These are phyloP conservation scores for Microcebus jonahi DNA, from an alignment of 2,113 vertebrate species.

Conservation along the genomic window DNA sequence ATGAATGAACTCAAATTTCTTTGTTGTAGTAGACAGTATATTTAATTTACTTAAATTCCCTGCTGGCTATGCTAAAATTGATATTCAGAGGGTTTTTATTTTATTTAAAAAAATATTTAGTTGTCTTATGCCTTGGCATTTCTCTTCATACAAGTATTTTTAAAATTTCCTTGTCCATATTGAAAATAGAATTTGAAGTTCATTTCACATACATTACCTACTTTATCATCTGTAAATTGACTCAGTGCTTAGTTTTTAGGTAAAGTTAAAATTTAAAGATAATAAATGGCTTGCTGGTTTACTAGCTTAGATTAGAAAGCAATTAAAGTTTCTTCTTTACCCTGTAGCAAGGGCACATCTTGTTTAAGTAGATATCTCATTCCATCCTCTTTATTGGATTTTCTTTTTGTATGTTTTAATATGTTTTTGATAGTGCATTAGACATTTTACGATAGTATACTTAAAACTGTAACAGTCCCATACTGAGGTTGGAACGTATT, in stretches of 20 bases:
- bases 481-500: slow-evolving; percentile 63
- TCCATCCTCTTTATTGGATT: slow-evolving; percentile 62
- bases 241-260: slow-evolving; percentile 14
- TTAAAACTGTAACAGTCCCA: slow-evolving; percentile 54
- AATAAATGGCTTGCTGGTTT: not conserved
- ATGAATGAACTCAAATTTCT: slow-evolving; percentile 59
- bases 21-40: slow-evolving; percentile 38
- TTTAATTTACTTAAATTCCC: slow-evolving; percentile 48
- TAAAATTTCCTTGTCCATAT: slow-evolving; percentile 48
- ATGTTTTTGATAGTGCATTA: slow-evolving; percentile 54
- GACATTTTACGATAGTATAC: slow-evolving; percentile 1
- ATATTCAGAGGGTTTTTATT: slow-evolving; percentile 51
- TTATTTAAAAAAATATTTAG: slow-evolving; percentile 20
- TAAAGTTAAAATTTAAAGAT: slow-evolving; percentile 51
- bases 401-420: slow-evolving; percentile 59
- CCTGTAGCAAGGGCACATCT: not conserved
- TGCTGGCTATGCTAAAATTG: slow-evolving; percentile 56
- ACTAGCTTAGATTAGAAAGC: slow-evolving; percentile 54
- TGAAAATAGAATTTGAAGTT: slow-evolving; percentile 61
- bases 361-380: slow-evolving; percentile 60
- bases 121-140: slow-evolving; percentile 71
- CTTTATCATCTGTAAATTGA: slow-evolving; percentile 47
- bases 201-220: slow-evolving; percentile 45
- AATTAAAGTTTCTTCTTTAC: slow-evolving; percentile 48
- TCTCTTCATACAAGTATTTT: slow-evolving; percentile 72